phyloP scores from a whole-genome alignment of 1,140 invertebrate genomes.

The Drosophila insularis region DNA sequence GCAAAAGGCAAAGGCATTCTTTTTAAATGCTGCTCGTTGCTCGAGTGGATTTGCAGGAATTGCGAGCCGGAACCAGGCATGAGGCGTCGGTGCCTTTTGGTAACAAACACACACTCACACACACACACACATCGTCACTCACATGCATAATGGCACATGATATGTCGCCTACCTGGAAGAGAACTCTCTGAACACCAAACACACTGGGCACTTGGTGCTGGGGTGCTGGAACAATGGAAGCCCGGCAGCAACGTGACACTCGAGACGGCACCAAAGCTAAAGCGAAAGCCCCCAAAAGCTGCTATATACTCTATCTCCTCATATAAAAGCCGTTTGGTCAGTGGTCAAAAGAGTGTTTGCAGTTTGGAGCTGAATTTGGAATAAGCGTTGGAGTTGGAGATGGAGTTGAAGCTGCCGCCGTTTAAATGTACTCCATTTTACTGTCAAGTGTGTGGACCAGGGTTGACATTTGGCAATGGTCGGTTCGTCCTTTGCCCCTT shows the following conservation, averaged over 20 bases:
- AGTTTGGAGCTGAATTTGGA: constrained; percentile 13
- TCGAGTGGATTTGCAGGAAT: constrained; percentile 22
- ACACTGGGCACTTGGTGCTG: constrained; percentile 11
- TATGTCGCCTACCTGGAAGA: constrained; percentile 74
- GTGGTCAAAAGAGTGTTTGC: constrained; percentile 12
- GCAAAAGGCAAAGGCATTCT: constrained; percentile 54
- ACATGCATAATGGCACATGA: constrained; percentile 67
- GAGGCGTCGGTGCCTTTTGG: constrained; percentile 18
- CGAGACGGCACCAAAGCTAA: constrained; percentile 57
- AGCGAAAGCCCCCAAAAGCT: constrained; percentile 37
- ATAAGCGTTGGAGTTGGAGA: constrained; percentile 29
- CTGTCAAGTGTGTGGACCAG: constrained; percentile 74
- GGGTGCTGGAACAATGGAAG: constrained; percentile 46
- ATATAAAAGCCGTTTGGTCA: constrained; percentile 49
- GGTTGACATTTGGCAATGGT: constrained; percentile 70
- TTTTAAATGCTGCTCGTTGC: constrained; percentile 54
- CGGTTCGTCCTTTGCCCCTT: constrained; percentile 10
- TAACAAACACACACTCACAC: constrained; percentile 16
- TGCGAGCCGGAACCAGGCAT: constrained; percentile 5
- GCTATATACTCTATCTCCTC: constrained; percentile 4
- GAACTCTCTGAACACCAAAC: not conserved
- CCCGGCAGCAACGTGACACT: constrained; percentile 56
- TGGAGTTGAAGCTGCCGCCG: constrained; percentile 44
- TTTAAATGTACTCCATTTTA: constrained; percentile 80
- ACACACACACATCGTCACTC: not conserved